Evolutionary conservation across 2,113 vertebrate genomes (phyloP).

Genomic region (Stercorarius parasiticus): DNA sequence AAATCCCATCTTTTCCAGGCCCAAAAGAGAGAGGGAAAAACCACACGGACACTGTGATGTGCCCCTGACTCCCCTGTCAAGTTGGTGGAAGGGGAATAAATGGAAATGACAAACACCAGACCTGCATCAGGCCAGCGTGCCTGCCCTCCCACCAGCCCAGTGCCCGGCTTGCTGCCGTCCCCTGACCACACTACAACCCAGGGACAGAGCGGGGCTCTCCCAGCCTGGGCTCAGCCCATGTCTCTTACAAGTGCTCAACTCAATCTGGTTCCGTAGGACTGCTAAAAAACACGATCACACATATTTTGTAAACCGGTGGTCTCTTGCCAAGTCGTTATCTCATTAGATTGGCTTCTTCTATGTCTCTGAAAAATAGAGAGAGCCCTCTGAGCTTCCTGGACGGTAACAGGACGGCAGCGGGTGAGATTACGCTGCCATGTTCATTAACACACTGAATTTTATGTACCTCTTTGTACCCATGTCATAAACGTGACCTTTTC

Average conservation of each 20-base stretch:
- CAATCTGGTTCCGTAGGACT: background rate
- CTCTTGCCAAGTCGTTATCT: background rate
- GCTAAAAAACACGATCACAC: background rate
- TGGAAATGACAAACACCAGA: background rate
- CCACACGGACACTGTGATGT: fast-evolving
- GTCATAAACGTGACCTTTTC: background rate
- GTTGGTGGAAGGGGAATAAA: background rate
- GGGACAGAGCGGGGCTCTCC: background rate
- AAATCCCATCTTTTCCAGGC: background rate
- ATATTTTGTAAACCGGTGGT: background rate
- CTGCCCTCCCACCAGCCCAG: background rate
- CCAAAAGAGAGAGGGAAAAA: background rate
- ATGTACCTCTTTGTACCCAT: background rate
- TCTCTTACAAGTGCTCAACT: background rate
- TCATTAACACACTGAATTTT: background rate
- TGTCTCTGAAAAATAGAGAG: background rate
- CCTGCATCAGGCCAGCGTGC: background rate
- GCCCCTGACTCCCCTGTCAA: background rate
- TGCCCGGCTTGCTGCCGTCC: background rate
- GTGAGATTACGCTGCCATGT: background rate
- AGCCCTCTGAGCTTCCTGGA: background rate
- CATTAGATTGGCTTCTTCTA: background rate
- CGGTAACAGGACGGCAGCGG: background rate
- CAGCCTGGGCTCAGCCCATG: background rate
- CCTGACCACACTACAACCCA: fast-evolving